A percentile compares a stretch with the other conserved stretches of the same genome.
Evolutionary conservation across 2,113 vertebrate species (phyloP).

Genomic region (Echinops telfairi): DNA sequence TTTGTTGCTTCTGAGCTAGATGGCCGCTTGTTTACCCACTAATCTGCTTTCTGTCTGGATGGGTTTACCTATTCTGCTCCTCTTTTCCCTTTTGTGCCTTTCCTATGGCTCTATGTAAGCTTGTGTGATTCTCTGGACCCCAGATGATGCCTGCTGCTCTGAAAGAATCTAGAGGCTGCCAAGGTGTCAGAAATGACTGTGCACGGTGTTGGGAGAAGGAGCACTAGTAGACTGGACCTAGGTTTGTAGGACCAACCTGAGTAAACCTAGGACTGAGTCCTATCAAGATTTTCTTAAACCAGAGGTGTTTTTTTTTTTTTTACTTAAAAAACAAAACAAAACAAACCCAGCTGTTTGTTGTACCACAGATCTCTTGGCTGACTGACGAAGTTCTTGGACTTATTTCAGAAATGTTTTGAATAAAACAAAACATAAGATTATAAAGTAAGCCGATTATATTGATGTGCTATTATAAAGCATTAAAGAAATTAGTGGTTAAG

Average conservation of each 20-base stretch:
- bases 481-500: conserved; percentile 31
- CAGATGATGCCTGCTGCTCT: conserved; percentile 8
- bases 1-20: too few relatives aligned
- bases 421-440: conserved; percentile 25
- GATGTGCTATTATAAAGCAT: conserved; percentile 40
- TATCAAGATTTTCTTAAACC: neutral
- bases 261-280: neutral
- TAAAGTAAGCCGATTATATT: conserved; percentile 18
- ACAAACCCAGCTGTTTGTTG: too few relatives aligned
- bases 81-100: conserved; percentile 2
- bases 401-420: conserved; percentile 43
- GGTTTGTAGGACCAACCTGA: neutral
- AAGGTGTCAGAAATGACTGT: neutral
- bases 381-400: neutral
- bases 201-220: neutral
- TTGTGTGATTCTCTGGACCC: conserved; percentile 4
- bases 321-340: too few relatives aligned
- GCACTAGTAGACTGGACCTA: neutral
- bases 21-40: too few relatives aligned
- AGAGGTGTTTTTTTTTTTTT: neutral
- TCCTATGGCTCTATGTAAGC: neutral
- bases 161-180: conserved; percentile 7
- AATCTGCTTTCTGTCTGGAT: neutral
- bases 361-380: neutral
- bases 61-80: neutral